Evolutionary conservation across 1,140 invertebrate genomes (phyloP).

Genomic region (Pogonomyrmex barbatus): DNA sequence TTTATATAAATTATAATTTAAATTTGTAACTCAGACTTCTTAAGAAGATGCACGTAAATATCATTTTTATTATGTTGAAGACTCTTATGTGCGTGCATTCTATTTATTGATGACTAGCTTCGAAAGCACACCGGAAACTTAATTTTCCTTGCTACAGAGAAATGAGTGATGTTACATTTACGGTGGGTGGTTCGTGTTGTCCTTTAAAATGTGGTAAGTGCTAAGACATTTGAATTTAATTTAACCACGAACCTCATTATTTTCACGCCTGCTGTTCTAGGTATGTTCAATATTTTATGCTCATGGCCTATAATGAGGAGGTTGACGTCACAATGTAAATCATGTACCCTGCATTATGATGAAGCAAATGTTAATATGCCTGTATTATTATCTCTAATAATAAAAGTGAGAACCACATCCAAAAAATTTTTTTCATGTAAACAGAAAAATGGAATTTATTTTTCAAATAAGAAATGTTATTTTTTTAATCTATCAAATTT

Average conservation of each 20-base stretch:
- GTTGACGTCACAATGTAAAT: constrained; percentile 34
- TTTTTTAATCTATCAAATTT: too few relatives aligned
- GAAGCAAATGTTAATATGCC: constrained; percentile 28
- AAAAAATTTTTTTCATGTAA: neutral
- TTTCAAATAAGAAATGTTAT: neutral
- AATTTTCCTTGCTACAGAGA: constrained; percentile 20
- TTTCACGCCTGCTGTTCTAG: constrained; percentile 55
- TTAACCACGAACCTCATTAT: constrained; percentile 52
- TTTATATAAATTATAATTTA: constrained; percentile 22
- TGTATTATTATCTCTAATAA: neutral
- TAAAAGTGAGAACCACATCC: neutral
- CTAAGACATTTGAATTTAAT: constrained; percentile 55
- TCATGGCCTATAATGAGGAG: constrained; percentile 8
- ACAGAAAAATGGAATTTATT: constrained; percentile 13
- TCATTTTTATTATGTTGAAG: neutral
- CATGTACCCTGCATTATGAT: neutral
- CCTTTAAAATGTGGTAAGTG: constrained; percentile 20
- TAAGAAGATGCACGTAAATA: neutral
- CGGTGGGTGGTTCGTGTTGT: constrained; percentile 25
- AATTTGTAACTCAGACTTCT: neutral
- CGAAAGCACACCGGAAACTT: constrained; percentile 17
- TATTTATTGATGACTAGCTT: constrained; percentile 26
- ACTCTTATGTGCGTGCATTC: neutral
- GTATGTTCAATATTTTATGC: constrained; percentile 34
- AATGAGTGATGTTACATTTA: constrained; percentile 20